Percentiles rank a stretch among this genome's conserved stretches.
phyloP scores from a whole-genome alignment of 2,888 invertebrate genomes.

The Cremastinae sp. region DNA sequence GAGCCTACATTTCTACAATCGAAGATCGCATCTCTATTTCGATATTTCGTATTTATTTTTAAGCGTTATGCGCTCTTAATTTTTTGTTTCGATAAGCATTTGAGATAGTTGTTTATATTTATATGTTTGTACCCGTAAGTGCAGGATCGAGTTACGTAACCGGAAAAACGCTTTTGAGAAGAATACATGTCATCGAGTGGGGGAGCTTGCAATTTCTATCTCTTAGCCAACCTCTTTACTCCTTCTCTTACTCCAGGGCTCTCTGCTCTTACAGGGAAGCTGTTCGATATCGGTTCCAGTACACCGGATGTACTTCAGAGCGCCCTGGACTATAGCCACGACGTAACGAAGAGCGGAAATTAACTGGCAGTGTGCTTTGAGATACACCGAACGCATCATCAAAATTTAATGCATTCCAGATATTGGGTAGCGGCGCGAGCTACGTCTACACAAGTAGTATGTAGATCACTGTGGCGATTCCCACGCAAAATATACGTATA shows the following conservation, averaged over 20 bases:
- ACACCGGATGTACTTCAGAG: slow-evolving; percentile 36
- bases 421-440: slow-evolving; percentile 13
- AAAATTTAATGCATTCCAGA: slow-evolving; percentile 47
- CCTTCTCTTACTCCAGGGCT: not conserved
- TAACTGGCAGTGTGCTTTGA: slow-evolving; percentile 35
- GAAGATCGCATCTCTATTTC: too few relatives aligned
- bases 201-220: slow-evolving; percentile 39
- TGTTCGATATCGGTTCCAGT: slow-evolving; percentile 27
- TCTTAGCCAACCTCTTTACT: slow-evolving; percentile 10
- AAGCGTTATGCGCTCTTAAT: too few relatives aligned
- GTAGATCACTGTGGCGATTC: too few relatives aligned
- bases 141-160: slow-evolving; percentile 1
- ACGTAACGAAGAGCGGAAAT: slow-evolving; percentile 42
- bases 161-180: not conserved
- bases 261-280: not conserved
- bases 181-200: slow-evolving; percentile 31
- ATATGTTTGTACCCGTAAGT: not conserved
- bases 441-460: not conserved
- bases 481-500: not conserved
- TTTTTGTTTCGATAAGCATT: too few relatives aligned
- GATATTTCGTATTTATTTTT: too few relatives aligned
- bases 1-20: too few relatives aligned
- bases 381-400: slow-evolving; percentile 43
- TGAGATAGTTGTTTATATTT: too few relatives aligned
- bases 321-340: slow-evolving; percentile 26